Percentiles rank a stretch among this genome's conserved stretches.
Conservation (phyloP, 2,888 invertebrate species). For the Ormyrus nitidulus region DNA sequence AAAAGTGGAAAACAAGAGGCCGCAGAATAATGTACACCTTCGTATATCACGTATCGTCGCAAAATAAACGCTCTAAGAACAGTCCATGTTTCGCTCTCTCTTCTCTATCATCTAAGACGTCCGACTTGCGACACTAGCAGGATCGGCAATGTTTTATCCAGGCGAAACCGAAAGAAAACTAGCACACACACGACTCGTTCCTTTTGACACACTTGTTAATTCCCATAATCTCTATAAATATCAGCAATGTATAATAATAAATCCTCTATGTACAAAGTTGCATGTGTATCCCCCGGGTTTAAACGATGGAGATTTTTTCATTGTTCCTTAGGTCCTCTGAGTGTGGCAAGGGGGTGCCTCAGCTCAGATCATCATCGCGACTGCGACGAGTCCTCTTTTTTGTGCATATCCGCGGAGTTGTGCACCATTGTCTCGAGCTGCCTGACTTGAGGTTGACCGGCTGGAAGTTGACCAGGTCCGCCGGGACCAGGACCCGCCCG, state of each 20-base stretch:
- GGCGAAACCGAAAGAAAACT: conserved; percentile 56
- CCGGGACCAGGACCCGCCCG: conserved; percentile 77
- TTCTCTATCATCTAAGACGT: conserved; percentile 36
- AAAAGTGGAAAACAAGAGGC: conserved; percentile 28
- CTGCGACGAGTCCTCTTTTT: conserved; percentile 78
- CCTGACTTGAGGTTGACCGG: conserved; percentile 57
- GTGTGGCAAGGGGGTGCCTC: neutral
- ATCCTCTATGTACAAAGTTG: conserved; percentile 62
- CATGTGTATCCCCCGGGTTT: neutral
- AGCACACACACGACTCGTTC: conserved; percentile 57
- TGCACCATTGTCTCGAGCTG: conserved; percentile 70
- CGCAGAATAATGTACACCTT: conserved; percentile 15
- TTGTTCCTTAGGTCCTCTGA: neutral
- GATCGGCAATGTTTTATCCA: conserved; percentile 34
- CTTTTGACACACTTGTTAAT: conserved; percentile 49
- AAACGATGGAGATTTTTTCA: neutral
- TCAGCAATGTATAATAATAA: conserved; percentile 69
- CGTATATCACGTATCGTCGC: conserved; percentile 15
- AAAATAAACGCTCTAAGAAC: conserved; percentile 30
- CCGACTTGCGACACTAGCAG: neutral
- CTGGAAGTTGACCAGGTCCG: conserved; percentile 63
- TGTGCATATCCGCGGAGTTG: conserved; percentile 74
- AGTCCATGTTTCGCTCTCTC: conserved; percentile 33
- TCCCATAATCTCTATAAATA: conserved; percentile 70
- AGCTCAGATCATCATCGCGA: conserved; percentile 76